phyloP scores from a whole-genome alignment of 2,797 vertebrate species.

The Gobionotothen gibberifrons region DNA sequence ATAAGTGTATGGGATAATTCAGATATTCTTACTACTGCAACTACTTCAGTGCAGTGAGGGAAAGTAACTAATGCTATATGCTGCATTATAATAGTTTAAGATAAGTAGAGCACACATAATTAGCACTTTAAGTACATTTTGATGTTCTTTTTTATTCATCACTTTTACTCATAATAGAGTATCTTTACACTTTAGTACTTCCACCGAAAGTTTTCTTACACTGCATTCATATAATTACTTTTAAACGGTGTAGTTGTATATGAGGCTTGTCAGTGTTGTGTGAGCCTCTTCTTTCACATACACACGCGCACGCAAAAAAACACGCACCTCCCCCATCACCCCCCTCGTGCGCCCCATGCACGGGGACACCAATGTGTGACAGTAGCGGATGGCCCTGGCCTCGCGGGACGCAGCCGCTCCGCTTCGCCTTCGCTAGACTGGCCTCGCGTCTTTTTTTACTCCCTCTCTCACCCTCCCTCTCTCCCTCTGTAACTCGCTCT shows the following conservation, averaged over 20 bases:
- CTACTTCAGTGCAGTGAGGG: no score
- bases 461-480: slow-evolving; percentile 29
- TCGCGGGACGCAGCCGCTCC: slow-evolving; percentile 80
- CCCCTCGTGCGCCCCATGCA: slow-evolving; percentile 76
- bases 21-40: no score
- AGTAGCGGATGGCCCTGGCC: slow-evolving; percentile 84
- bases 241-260: neutral
- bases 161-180: no score
- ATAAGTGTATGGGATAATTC: neutral
- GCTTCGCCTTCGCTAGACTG: slow-evolving; percentile 75
- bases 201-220: no score
- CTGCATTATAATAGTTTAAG: no score
- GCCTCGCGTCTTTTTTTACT: slow-evolving; percentile 38
- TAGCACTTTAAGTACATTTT: no score
- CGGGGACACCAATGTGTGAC: slow-evolving; percentile 71
- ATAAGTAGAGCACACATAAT: no score
- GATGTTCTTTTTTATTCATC: no score
- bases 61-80: no score
- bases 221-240: neutral
- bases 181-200: no score
- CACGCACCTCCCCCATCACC: slow-evolving; percentile 30
- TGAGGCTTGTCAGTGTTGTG: neutral
- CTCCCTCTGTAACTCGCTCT: slow-evolving; percentile 31
- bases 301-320: slow-evolving; percentile 29
- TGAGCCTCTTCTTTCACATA: no score